Conservation (phyloP, 2,888 invertebrate species). For the Himalopsyche kuldschensis region DNA sequence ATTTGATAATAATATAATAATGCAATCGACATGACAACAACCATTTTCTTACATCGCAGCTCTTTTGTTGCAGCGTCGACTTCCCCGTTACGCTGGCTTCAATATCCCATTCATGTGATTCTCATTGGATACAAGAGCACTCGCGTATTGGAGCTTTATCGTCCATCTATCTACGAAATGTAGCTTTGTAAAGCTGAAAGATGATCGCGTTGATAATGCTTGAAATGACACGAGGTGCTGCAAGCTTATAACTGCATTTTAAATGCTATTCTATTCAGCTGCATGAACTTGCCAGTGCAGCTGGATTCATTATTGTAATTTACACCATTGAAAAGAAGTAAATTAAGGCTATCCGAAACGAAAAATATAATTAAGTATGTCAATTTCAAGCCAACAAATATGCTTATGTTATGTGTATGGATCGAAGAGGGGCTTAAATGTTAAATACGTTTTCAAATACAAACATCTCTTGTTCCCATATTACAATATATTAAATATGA, state of each 20-base stretch:
- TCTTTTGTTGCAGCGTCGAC: neutral
- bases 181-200: neutral
- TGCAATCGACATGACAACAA: neutral
- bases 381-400: too few relatives aligned
- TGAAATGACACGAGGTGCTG: neutral
- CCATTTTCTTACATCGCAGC: neutral
- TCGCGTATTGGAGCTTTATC: neutral
- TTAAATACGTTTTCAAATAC: too few relatives aligned
- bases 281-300: neutral
- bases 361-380: too few relatives aligned
- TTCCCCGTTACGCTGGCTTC: neutral
- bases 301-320: too few relatives aligned
- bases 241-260: neutral
- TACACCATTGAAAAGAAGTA: neutral
- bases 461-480: too few relatives aligned
- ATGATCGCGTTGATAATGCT: neutral
- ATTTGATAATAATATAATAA: neutral
- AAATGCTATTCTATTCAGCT: neutral
- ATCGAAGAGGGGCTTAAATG: too few relatives aligned
- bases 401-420: too few relatives aligned
- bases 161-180: neutral
- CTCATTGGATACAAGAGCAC: neutral
- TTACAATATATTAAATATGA: too few relatives aligned
- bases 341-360: too few relatives aligned
- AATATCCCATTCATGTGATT: neutral